Percentiles rank a stretch among this genome's conserved stretches.
phyloP scores from a whole-genome alignment of 2,113 vertebrate genomes.

The Eidolon helvum region DNA sequence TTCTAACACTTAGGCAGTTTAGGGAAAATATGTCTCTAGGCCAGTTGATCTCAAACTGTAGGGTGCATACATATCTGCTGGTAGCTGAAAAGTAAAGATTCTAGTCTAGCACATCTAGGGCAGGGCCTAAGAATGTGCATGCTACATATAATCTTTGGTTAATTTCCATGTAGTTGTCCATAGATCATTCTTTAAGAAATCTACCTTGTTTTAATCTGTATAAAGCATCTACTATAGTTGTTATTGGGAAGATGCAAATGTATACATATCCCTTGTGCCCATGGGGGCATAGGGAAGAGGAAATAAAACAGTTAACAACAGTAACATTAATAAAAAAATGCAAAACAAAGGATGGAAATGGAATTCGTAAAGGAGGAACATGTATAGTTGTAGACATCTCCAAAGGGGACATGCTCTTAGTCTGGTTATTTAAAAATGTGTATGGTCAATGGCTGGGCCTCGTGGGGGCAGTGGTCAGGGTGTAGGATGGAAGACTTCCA shows the following conservation, averaged over 20 bases:
- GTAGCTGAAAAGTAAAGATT: neutral
- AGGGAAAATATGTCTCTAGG: neutral
- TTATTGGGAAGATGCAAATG: neutral
- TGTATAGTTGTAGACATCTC: neutral
- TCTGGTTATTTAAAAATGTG: neutral
- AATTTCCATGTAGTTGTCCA: neutral
- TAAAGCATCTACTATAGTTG: neutral
- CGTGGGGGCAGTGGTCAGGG: too few relatives aligned
- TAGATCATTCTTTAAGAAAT: neutral
- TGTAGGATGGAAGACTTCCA: neutral
- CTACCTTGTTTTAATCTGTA: constrained; percentile 14
- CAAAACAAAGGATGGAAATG: neutral
- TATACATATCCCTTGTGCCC: neutral
- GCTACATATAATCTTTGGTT: fast-evolving
- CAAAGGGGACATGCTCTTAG: neutral
- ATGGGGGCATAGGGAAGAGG: neutral
- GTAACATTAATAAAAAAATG: neutral
- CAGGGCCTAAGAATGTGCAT: neutral
- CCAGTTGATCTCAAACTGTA: neutral
- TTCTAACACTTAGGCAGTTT: neutral
- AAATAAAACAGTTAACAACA: neutral
- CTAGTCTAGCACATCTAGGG: neutral
- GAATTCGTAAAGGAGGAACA: neutral
- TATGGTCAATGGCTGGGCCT: neutral
- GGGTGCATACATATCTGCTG: neutral